Conservation (phyloP, 2,113 vertebrate genomes). For the Apaloderma vittatum region DNA sequence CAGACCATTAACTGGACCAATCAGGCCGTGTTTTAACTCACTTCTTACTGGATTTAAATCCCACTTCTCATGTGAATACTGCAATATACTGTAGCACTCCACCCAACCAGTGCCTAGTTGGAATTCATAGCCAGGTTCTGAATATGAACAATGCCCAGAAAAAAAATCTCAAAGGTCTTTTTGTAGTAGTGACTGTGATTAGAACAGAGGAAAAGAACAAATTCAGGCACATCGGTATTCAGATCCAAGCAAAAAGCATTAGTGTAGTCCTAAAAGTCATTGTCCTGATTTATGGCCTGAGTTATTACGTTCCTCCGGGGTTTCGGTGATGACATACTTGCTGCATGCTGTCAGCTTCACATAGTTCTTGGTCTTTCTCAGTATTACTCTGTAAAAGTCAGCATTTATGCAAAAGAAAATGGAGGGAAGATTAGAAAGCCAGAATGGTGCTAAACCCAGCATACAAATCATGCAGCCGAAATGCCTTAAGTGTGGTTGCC, state of each 20-base stretch:
- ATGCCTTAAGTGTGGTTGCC: not conserved
- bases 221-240: conserved; percentile 21
- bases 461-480: not conserved
- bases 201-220: not conserved
- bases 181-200: not conserved
- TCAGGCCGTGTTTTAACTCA: not conserved
- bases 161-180: conserved; percentile 1
- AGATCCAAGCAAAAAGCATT: conserved; percentile 30
- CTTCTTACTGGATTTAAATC: not conserved
- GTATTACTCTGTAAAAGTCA: not conserved
- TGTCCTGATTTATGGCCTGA: conserved; percentile 61
- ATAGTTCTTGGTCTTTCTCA: not conserved
- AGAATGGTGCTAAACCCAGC: not conserved
- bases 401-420: not conserved
- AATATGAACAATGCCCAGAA: not conserved
- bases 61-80: not conserved
- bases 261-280: conserved; percentile 13
- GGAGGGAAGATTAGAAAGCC: not conserved
- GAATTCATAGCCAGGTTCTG: conserved; percentile 13
- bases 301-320: conserved; percentile 38
- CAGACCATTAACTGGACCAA: not conserved
- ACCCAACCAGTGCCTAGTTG: not conserved
- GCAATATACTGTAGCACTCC: not conserved
- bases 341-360: conserved; percentile 9
- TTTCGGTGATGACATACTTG: not conserved